These are phyloP conservation scores for Caenorhabditis sinica DNA, from an alignment of 2,888 invertebrate species.

Conservation along the genomic window DNA sequence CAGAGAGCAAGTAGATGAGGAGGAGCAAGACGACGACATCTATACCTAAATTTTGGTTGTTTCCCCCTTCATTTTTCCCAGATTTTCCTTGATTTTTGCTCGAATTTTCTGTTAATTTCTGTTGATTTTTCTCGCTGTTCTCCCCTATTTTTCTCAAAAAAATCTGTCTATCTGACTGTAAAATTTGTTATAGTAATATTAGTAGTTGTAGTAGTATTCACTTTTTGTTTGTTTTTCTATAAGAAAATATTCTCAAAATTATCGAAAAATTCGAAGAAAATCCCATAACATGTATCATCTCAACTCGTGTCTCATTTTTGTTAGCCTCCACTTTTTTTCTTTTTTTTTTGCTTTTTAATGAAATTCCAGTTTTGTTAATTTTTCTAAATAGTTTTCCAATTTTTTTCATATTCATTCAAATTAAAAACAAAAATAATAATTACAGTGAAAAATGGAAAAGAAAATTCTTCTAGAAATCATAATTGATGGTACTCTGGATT, in stretches of 20 bases:
- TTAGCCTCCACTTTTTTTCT: too few relatives aligned
- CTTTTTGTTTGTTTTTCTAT: neutral
- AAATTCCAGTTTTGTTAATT: slow-evolving; percentile 13
- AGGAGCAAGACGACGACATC: neutral
- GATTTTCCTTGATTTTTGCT: neutral
- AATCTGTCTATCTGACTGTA: neutral
- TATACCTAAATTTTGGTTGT: neutral
- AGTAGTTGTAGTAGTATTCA: neutral
- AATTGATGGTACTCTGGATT: too few relatives aligned
- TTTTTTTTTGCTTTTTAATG: neutral
- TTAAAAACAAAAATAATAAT: too few relatives aligned
- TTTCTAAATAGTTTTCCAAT: too few relatives aligned
- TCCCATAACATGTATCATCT: slow-evolving; percentile 5
- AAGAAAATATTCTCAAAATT: neutral
- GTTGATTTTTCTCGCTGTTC: neutral
- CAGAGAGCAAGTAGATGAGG: neutral
- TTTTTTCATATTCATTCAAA: too few relatives aligned
- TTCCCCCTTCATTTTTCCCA: too few relatives aligned
- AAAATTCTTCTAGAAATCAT: too few relatives aligned
- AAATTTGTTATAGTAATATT: slow-evolving; percentile 22
- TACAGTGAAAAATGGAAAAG: too few relatives aligned
- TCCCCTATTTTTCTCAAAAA: too few relatives aligned
- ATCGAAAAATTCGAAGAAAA: neutral
- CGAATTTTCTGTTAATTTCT: neutral
- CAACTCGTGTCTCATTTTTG: slow-evolving; percentile 26